Conservation (phyloP, 2,113 vertebrate species). For the Catharus minimus region DNA sequence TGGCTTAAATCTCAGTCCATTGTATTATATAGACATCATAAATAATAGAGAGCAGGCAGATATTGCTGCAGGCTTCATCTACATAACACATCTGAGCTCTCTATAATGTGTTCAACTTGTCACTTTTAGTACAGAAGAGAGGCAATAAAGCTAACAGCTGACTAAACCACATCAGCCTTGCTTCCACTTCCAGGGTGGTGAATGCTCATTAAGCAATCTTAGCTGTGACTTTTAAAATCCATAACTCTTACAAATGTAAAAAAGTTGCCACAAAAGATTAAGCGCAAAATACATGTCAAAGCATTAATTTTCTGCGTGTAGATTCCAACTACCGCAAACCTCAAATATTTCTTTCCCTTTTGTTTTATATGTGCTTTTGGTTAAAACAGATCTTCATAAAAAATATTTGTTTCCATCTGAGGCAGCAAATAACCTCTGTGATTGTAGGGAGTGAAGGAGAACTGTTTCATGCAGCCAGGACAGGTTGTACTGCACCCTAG, state of each 20-base stretch:
- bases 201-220: slow-evolving; percentile 84
- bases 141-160: slow-evolving; percentile 85
- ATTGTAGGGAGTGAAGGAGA: neutral
- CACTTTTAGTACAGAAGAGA: slow-evolving; percentile 85
- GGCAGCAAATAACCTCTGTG: slow-evolving; percentile 49
- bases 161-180: slow-evolving; percentile 80
- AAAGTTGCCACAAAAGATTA: slow-evolving; percentile 84
- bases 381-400: slow-evolving; percentile 60
- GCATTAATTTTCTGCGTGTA: slow-evolving; percentile 69
- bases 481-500: neutral
- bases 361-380: slow-evolving; percentile 58
- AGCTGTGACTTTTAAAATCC: slow-evolving; percentile 83
- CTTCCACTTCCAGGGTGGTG: slow-evolving; percentile 78
- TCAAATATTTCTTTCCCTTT: slow-evolving; percentile 64
- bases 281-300: slow-evolving; percentile 75
- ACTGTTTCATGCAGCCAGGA: neutral
- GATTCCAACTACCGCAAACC: slow-evolving; percentile 42
- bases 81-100: slow-evolving; percentile 88
- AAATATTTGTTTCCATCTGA: slow-evolving; percentile 63
- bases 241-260: slow-evolving; percentile 84
- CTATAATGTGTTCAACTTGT: slow-evolving; percentile 85
- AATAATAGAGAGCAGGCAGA: slow-evolving; percentile 86
- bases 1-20: slow-evolving; percentile 87
- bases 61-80: slow-evolving; percentile 87
- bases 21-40: slow-evolving; percentile 87